Percentiles rank a stretch among this genome's conserved stretches.
Conservation (phyloP, 2,113 vertebrate species). For the Tautogolabrus adspersus region DNA sequence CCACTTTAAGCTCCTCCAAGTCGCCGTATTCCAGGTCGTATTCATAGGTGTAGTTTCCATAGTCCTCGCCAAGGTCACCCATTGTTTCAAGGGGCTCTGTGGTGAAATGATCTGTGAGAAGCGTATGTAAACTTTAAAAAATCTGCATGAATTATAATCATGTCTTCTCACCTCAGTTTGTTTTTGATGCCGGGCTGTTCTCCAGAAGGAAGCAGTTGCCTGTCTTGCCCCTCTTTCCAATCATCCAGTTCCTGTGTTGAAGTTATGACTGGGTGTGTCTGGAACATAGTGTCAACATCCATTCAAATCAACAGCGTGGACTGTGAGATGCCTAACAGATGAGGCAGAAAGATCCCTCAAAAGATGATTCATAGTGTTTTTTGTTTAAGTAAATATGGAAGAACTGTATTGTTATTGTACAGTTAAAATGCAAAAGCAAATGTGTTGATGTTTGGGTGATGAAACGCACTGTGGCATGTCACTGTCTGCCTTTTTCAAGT, state of each 20-base stretch:
- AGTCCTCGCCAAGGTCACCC: constrained; percentile 57
- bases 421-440: neutral
- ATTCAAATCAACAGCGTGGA: constrained; percentile 42
- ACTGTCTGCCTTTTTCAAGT: constrained; percentile 9
- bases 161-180: constrained; percentile 25
- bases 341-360: constrained; percentile 12
- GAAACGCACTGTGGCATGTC: neutral
- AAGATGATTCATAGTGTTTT: constrained; percentile 36
- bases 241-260: constrained; percentile 51
- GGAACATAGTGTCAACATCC: constrained; percentile 65
- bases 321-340: constrained; percentile 10
- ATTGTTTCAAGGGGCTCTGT: constrained; percentile 42
- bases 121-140: neutral
- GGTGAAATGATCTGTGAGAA: constrained; percentile 32
- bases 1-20: constrained; percentile 62
- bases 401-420: constrained; percentile 5
- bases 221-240: constrained; percentile 3
- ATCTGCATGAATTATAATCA: neutral
- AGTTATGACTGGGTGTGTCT: constrained; percentile 61
- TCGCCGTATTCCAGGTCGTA: constrained; percentile 76
- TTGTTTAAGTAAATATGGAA: constrained; percentile 10
- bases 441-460: neutral
- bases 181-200: constrained; percentile 11
- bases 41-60: constrained; percentile 75
- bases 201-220: constrained; percentile 18